phyloP scores from a whole-genome alignment of 92 coral and sea anemone genomes.

The Scolanthus callimorphus region DNA sequence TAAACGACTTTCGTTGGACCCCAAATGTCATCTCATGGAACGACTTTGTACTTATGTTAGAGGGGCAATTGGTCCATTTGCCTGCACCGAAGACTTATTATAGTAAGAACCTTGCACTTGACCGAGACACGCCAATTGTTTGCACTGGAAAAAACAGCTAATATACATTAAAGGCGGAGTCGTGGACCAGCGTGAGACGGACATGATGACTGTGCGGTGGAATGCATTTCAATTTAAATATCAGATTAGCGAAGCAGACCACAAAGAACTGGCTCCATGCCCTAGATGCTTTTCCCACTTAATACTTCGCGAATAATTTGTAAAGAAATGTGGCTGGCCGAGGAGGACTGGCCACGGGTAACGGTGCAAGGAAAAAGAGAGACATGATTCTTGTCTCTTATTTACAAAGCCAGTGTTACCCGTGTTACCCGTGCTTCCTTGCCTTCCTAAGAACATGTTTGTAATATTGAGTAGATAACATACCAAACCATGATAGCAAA shows the following conservation, averaged over 20 bases:
- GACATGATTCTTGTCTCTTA: background rate
- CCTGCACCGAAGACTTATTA: constrained; percentile 50
- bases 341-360: background rate
- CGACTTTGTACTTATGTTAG: constrained; percentile 48
- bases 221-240: constrained; percentile 8
- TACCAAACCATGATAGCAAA: too few species aligned
- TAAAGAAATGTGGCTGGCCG: background rate
- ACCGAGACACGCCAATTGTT: constrained; percentile 43
- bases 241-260: constrained; percentile 10
- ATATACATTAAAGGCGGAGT: constrained; percentile 1
- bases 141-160: constrained; percentile 15
- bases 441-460: background rate
- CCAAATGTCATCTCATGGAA: constrained; percentile 38
- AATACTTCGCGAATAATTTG: background rate
- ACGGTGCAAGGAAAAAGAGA: background rate
- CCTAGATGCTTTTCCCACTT: constrained; percentile 14
- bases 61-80: constrained; percentile 37
- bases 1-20: constrained; percentile 46
- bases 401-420: background rate
- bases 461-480: too few species aligned
- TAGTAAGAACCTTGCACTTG: constrained; percentile 32
- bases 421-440: background rate
- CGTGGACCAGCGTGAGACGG: constrained; percentile 21
- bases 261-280: constrained; percentile 9
- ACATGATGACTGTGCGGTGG: constrained; percentile 47